Base-by-base conservation (phyloP, 2,113 vertebrate species). In the Daubentonia madagascariensis region DNA sequence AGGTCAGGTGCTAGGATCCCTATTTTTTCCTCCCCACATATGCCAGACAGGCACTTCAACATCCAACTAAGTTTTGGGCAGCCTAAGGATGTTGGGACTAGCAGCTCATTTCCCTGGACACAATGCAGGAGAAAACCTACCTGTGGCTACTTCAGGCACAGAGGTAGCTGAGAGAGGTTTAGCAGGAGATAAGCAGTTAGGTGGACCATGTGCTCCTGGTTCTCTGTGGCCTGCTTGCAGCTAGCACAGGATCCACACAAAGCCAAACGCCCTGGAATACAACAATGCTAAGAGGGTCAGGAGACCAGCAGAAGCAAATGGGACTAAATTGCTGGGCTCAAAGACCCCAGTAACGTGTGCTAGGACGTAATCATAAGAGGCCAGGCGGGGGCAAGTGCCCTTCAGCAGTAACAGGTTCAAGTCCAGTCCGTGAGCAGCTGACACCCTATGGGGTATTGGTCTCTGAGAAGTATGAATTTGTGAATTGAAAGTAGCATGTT, bases 391-490 rank as follows among this genome's bases (percentile, higher is more conserved):
- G 28, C 40, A 10, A 9, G 32, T 22, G 28, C 35, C 18, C 23
- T 83, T 84, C 52, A 63, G 54, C n/a, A 59, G 54, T 25, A 14
- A 65, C 35, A 78, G 43, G 23, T 57, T 43, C 67, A 52, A 35
- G 32, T 2, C 32, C 5, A 5, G 0, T 22, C 23, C 57, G 32
- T 0, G 8, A 18, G 37, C 50, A 45, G 25, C 22, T 18, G 65
- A 68, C 8, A 37, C 18, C 43, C 23, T 10, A 17, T 8, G 17
- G 30, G 14, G 4, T 28, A 32, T 3, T 85, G 40, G 54, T 48
- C 45, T 68, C 52, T 67, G 88, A 79, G 85, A 52, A 65, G 35
- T 80, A 30, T 75, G 32, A 61, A 43, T 86, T 72, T 76, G 23
- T 70, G 32, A 48, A 50, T 28, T 37, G 32, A 87, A 91, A 85